phyloP scores from a whole-genome alignment of 2,888 invertebrate genomes.

The Rhagophthalmus giganteus region DNA sequence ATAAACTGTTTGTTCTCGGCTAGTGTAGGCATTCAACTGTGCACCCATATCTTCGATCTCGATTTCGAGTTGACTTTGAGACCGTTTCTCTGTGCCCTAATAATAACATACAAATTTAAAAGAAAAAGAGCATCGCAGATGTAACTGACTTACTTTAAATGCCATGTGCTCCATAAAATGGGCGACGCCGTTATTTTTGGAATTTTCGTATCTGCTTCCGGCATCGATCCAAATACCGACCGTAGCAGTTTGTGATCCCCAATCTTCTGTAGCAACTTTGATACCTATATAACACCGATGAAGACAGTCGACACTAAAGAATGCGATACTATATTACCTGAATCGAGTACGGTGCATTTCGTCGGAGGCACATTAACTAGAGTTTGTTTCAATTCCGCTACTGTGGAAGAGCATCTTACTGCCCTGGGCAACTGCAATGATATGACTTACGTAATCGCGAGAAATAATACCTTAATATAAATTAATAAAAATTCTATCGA shows the following conservation, averaged over 20 bases:
- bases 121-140: background rate
- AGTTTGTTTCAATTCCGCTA: slow-evolving; percentile 69
- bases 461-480: too few relatives aligned
- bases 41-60: slow-evolving; percentile 99
- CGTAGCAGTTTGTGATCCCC: slow-evolving; percentile 93
- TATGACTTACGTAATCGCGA: background rate
- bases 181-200: slow-evolving; percentile 95
- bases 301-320: too few relatives aligned
- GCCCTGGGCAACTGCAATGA: slow-evolving; percentile 41
- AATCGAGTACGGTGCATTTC: slow-evolving; percentile 76
- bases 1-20: slow-evolving; percentile 93
- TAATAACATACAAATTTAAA: background rate
- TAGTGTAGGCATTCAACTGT: slow-evolving; percentile 98
- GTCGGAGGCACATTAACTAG: slow-evolving; percentile 93
- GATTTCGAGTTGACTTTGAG: slow-evolving; percentile 92
- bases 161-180: slow-evolving; percentile 99
- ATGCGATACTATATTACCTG: too few relatives aligned
- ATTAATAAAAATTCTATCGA: too few relatives aligned
- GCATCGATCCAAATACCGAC: slow-evolving; percentile 99
- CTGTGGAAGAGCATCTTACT: slow-evolving; percentile 64
- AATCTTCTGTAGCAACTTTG: slow-evolving; percentile 95
- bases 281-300: too few relatives aligned
- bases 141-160: slow-evolving; percentile 69
- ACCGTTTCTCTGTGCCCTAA: slow-evolving; percentile 90
- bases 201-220: slow-evolving; percentile 93